Evolutionary conservation across 1,140 invertebrate species (phyloP).

Genomic region (Dendroctonus valens): DNA sequence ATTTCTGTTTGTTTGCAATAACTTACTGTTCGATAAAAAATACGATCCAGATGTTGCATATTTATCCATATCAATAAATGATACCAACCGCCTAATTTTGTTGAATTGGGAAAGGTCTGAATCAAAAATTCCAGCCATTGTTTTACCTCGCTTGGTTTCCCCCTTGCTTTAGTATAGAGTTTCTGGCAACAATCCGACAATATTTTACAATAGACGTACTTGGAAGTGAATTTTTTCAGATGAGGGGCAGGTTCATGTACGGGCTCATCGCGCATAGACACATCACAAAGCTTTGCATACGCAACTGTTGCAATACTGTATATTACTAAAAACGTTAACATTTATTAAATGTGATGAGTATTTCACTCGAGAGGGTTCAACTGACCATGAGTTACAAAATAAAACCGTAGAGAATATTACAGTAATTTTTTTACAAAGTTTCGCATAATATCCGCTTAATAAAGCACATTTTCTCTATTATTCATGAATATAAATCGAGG

Average conservation of each 20-base stretch:
- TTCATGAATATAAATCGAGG: background rate
- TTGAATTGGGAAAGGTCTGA: constrained; percentile 11
- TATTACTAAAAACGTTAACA: constrained; percentile 12
- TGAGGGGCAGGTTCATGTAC: constrained; percentile 24
- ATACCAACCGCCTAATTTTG: constrained; percentile 15
- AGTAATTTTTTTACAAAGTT: too few species aligned
- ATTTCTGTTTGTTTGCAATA: too few species aligned
- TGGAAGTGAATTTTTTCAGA: constrained; percentile 31
- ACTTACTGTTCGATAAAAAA: constrained; percentile 28
- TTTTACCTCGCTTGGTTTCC: constrained; percentile 26
- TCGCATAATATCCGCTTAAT: too few species aligned
- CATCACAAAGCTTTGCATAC: constrained; percentile 3
- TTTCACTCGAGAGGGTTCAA: background rate
- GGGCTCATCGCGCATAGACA: background rate
- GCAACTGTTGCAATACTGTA: constrained; percentile 5
- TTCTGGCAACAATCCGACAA: constrained; percentile 17
- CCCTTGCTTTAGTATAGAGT: constrained; percentile 20
- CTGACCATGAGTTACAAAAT: too few species aligned
- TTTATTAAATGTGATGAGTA: background rate
- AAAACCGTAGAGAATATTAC: too few species aligned
- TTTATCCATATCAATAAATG: constrained; percentile 10
- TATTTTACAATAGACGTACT: constrained; percentile 21
- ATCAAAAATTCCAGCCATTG: constrained; percentile 37
- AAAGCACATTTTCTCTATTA: too few species aligned
- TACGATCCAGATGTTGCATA: constrained; percentile 13